Evolutionary conservation across 2,113 vertebrate species (phyloP), one percentile per base, ranked within the genome.

Genomic region (Phalacrocorax brasilianus): DNA sequence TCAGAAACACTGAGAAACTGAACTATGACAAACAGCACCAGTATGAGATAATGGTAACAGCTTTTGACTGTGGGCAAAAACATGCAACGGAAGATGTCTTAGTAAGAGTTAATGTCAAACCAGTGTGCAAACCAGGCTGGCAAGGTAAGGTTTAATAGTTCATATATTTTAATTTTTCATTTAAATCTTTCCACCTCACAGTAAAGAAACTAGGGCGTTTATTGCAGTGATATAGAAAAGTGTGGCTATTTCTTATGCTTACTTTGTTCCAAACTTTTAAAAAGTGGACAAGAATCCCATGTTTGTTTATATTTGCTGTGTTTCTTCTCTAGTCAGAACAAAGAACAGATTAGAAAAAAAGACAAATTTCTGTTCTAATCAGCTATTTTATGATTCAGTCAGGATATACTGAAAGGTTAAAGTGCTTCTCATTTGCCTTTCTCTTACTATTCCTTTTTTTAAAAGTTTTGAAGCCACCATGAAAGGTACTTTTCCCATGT

Each of bases 71-170:
- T 14, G 99, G 99, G n/a, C 99, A 99, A 96, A 99, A 99, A 95
- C 98, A 97, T 15, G 98, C 99, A 6, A 92, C 97, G 18, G 98
- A 98, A 94, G 98, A 98, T 62, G 98, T 98, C 22, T 93, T 98
- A 19, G 99, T 99, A 33, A 98, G 70, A 96, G 99, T 99, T 56
- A 98, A 99, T 8, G 98, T 99, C 96, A 99, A 99, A 96, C 99
- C 99, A 3, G 98, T 99, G 82, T 99, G 99, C 97, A 99, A 99
- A 93, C 99, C 99, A 26, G 99, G 99, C 90, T 99, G 99, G 99
- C 99, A 99, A 99, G 99, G 99, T 99, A 97, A 96, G 98, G n/a
- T 45, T 87, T 76, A 30, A 27, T 19, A 45, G 14, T 61, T 68
- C 17, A 53, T 38, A 3, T 62, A 12, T 30, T 49, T 74, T 28